Evolutionary conservation across 1,140 invertebrate species (phyloP), one percentile per base, ranked within the genome.

Genomic region (Drosophila tropicalis): DNA sequence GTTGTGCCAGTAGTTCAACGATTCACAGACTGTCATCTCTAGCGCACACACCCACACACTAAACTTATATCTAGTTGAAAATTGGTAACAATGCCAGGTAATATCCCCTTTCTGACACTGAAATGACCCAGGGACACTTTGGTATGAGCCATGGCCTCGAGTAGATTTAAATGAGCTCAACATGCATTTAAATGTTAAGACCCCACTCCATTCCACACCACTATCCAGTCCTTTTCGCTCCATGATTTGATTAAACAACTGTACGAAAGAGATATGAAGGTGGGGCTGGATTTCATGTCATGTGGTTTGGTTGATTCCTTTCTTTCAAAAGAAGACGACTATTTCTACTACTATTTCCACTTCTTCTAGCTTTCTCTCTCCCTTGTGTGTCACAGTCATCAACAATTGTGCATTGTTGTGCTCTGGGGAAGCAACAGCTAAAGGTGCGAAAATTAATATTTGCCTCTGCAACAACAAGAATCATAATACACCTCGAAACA

Each of bases 371-470:
- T 12, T 19, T 51, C 22, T 4, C 25, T 29, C 25, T 29, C 29
- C 3, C 29, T 29, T 29, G 29, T 36, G 34, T 58, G 32, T 17
- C 32, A 36, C 32, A 58, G 56, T 58, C 56, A 58, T 58, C 56
- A 80, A 60, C 62, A 72, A 76, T 62, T 54, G 41, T 34, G 39
- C 68, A 63, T 58, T 63, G 67, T 73, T 41, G 29, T 25, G 12
- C 39, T 65, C 15, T 39, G 39, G 39, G 25, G 67, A 47, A 67
- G 54, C 67, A 67, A 57, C 68, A 60, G 73, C 57, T 68, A 80
- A 79, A 77, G 83, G 84, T 87, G 84, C 44, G 77, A 84, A 87
- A 81, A 78, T 89, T 86, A 87, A 89, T 87, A 84, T 81, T 81
- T 89, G 67, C 68, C 54, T 22, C 74, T 65, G 67, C 39, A 62